A percentile compares a stretch with the other conserved stretches of the same genome.
phyloP scores from a whole-genome alignment of 2,113 vertebrate genomes.

The Electrona antarctica region DNA sequence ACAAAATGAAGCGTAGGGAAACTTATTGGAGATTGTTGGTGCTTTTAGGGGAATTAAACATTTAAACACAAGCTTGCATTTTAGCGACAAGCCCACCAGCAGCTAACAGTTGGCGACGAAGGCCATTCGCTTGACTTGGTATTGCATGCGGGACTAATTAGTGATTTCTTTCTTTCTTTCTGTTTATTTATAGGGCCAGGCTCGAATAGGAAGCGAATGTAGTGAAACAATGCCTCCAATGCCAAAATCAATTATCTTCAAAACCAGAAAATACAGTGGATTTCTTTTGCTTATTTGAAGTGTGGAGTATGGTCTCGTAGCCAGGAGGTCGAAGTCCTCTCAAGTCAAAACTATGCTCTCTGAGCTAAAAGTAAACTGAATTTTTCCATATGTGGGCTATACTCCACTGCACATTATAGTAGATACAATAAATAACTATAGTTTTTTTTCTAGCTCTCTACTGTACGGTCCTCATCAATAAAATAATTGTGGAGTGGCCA shows the following conservation, averaged over 20 bases:
- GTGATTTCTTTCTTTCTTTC: conserved; percentile 15
- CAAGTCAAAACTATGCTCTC: conserved; percentile 80
- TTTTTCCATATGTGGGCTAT: conserved; percentile 77
- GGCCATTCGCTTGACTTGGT: conserved; percentile 21
- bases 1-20: no score
- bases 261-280: conserved; percentile 82
- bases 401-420: conserved; percentile 74
- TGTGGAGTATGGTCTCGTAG: conserved; percentile 83
- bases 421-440: no score
- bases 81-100: no score
- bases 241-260: conserved; percentile 82
- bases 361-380: conserved; percentile 79
- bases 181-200: conserved; percentile 42
- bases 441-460: conserved; percentile 37
- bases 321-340: conserved; percentile 80
- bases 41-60: no score
- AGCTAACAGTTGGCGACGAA: no score
- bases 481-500: conserved; percentile 33
- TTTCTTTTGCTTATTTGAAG: conserved; percentile 83
- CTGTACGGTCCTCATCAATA: conserved; percentile 54
- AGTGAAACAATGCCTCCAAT: conserved; percentile 31
- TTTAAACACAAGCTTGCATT: no score
- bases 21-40: no score
- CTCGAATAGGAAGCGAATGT: conserved; percentile 35
- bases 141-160: conserved; percentile 54